Percentiles rank a stretch among this genome's conserved stretches.
phyloP scores from a whole-genome alignment of 2,113 vertebrate genomes.

The Holacanthus passer region DNA sequence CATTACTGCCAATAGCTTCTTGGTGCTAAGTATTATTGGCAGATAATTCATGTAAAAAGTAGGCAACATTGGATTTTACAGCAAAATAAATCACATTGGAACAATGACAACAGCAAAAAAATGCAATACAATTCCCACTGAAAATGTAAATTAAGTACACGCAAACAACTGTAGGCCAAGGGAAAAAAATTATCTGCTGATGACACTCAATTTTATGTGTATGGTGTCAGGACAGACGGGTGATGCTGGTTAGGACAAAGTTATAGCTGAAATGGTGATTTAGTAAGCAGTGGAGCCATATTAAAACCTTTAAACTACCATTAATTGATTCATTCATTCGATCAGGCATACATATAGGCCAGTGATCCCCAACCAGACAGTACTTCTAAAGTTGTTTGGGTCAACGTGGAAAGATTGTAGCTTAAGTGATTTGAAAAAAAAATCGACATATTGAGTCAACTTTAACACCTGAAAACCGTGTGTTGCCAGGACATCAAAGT shows the following conservation, averaged over 20 bases:
- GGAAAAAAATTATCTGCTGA: constrained; percentile 10
- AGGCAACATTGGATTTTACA: neutral
- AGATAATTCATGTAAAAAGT: neutral
- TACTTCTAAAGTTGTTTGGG: neutral
- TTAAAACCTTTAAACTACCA: constrained; percentile 15
- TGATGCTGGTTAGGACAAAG: constrained; percentile 45
- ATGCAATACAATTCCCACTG: neutral
- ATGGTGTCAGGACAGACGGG: constrained; percentile 33
- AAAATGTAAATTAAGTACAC: neutral
- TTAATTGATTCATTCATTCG: constrained; percentile 27
- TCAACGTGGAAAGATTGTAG: neutral
- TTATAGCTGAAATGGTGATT: constrained; percentile 36
- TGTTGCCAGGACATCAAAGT: neutral
- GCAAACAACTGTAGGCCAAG: constrained; percentile 17
- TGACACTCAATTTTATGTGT: constrained; percentile 5
- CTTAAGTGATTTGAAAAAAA: neutral
- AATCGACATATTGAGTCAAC: too few relatives aligned
- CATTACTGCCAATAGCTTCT: neutral
- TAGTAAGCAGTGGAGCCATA: constrained; percentile 34
- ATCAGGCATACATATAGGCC: neutral
- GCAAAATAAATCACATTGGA: constrained; percentile 7
- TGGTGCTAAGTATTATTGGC: neutral
- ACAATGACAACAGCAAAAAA: constrained; percentile 31
- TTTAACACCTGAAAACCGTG: neutral
- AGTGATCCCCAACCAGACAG: neutral